Conservation (phyloP, 1,140 invertebrate genomes). For the Oedothorax gibbosus region DNA sequence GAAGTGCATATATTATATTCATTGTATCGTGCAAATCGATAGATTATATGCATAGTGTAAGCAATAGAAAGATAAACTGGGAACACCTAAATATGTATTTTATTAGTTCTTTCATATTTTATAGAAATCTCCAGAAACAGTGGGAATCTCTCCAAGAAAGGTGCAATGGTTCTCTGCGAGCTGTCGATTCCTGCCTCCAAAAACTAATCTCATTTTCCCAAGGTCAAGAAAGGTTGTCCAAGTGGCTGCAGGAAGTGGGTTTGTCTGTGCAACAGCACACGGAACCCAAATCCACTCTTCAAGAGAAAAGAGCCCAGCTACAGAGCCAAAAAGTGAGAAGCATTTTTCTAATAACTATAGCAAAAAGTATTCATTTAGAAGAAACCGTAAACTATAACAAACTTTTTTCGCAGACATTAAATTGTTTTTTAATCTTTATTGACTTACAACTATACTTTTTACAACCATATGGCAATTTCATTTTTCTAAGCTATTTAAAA, state of each 20-base stretch:
- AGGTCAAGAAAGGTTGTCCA: slow-evolving; percentile 89
- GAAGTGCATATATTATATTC: too few species aligned
- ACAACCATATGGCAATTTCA: too few species aligned
- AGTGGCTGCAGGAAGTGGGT: slow-evolving; percentile 92
- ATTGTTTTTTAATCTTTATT: too few species aligned
- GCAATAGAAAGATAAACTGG: too few species aligned
- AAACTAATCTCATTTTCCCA: slow-evolving; percentile 90
- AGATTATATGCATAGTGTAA: too few species aligned
- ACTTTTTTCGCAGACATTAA: too few species aligned
- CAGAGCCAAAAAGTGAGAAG: slow-evolving; percentile 90
- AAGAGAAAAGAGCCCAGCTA: slow-evolving; percentile 93
- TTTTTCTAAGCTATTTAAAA: too few species aligned
- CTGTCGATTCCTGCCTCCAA: slow-evolving; percentile 87
- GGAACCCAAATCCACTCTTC: slow-evolving; percentile 88
- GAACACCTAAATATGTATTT: too few species aligned
- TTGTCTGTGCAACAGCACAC: slow-evolving; percentile 91
- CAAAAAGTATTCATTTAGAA: too few species aligned
- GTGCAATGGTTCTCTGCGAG: slow-evolving; percentile 80
- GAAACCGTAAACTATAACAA: too few species aligned
- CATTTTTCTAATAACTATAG: background rate
- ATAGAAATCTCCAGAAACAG: slow-evolving; percentile 79
- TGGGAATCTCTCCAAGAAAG: slow-evolving; percentile 91
- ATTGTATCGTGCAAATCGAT: too few species aligned
- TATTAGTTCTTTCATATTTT: slow-evolving; percentile 10
- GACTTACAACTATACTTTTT: too few species aligned